Base-by-base conservation (phyloP, 2,888 invertebrate genomes). In the Eristalis tenax region DNA sequence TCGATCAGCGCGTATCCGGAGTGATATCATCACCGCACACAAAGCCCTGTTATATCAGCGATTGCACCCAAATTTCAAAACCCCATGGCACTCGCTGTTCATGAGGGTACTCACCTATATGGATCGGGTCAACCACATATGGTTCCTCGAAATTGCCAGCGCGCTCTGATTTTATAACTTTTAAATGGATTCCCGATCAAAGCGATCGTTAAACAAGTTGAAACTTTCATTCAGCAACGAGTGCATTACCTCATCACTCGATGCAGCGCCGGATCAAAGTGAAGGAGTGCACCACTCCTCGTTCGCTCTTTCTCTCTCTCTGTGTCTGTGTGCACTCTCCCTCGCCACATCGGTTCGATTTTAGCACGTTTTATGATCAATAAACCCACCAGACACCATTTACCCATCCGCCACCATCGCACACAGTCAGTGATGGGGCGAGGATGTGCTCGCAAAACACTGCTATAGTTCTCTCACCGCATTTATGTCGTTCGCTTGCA, bases 331-430 rank as follows among this genome's bases (percentile, higher is more conserved):
- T n/a, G n/a, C n/a, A n/a, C 50, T n/a, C 18, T 1, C 50, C 18
- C 50, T 8, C 18, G 6, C 6, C 50, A 8, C 18, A 18, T 50
- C 50, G 61, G 23, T 56, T 69, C 59, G 35, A 69, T 75, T 81
- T 81, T 81, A 81, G 74, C 80, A 69, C 74, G 63, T 74, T 81
- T 81, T 81, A 81, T 50, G 63, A 69, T 66, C 74, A 61, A 81
- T 74, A 81, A 81, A 81, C 74, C 50, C 56, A 64, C 69, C 26
- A 35, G 18, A 35, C 63, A 26, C 50, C 50, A 18, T 50, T 50
- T 50, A 50, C 43, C 43, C 43, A 50, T 50, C 43, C 43, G 18
- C 50, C 18, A 8, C 18, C 50, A 50, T 50, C 18, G 50, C 18
- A 8, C 18, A 50, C 32, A 8, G 10, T 8, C 18, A 8, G 8